Evolutionary conservation across 2,113 vertebrate genomes (phyloP).

Genomic region (Syngnathoides biaculeatus): DNA sequence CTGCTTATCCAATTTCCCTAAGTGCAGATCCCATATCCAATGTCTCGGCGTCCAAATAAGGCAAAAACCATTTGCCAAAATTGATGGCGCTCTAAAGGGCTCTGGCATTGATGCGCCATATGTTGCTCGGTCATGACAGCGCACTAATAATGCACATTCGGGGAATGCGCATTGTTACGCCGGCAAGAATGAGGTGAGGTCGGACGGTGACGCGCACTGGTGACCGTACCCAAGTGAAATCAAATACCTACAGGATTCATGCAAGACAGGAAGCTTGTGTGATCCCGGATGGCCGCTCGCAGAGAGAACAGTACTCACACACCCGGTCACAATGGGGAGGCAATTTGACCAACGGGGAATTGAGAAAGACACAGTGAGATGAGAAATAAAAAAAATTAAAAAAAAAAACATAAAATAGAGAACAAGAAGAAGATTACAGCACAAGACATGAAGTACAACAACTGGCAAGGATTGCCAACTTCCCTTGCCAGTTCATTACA

Average conservation of each 20-base stretch:
- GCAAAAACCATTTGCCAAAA: conserved; percentile 10
- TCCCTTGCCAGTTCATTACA: not conserved
- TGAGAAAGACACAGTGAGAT: conserved; percentile 77
- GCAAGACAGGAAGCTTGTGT: conserved; percentile 74
- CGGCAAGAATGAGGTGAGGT: conserved; percentile 22
- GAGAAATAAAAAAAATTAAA: conserved; percentile 45
- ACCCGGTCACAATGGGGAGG: conserved; percentile 72
- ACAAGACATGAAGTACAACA: conserved; percentile 1
- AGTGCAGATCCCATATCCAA: conserved; percentile 5
- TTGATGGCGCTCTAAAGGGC: not conserved
- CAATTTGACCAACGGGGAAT: conserved; percentile 69
- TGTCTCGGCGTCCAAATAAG: conserved; percentile 5
- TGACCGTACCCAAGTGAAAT: conserved; percentile 64
- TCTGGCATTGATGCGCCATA: conserved; percentile 46
- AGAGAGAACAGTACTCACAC: conserved; percentile 74
- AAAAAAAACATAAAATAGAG: conserved; percentile 21
- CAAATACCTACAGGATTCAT: conserved; percentile 81
- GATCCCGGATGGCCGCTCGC: conserved; percentile 69
- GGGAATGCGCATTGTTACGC: conserved; percentile 36
- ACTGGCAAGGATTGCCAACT: not conserved
- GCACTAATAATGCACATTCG: conserved; percentile 44
- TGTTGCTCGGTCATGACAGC: conserved; percentile 13
- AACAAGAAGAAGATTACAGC: conserved; percentile 41
- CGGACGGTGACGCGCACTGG: conserved; percentile 28
- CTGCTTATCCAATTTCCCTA: conserved; percentile 11